Base-by-base conservation (phyloP, 2,888 invertebrate genomes). In the Antheraea yamamai region DNA sequence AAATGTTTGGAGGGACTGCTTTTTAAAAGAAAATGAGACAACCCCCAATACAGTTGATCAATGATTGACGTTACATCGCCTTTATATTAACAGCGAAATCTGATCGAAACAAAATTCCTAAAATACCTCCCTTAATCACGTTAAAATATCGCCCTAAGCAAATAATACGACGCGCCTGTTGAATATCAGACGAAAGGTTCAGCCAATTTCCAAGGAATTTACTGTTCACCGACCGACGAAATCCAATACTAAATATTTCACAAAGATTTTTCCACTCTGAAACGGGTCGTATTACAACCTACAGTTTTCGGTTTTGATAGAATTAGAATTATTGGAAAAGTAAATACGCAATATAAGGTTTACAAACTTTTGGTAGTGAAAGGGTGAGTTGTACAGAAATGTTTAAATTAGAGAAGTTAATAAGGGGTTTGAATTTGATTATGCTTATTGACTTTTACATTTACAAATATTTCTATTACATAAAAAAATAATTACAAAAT, bases 171-270 rank as follows among this genome's bases (percentile, higher is more conserved):
- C 70, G 39, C 70, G 70, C 70, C 39, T 70, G 70, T 70, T 39
- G 70, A 70, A 70, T 70, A 39, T 70, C 70, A 39, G 30, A n/a
- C 20, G 70, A 70, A 70, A 70, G 39, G 70, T 70, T 70, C 70
- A 70, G 70, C 70, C 70, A 70, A 70, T 70, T 70, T 70, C 39
- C 70, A 70, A 70, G 70, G 70, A 39, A 70, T 70, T 39, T 70
- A 35, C 39, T 39, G 70, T n/a, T 20, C 39, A 39, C 39, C 70
- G 70, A 70, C 70, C 70, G 70, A n/a, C 39, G 35, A 39, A 70
- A 70, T 70, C 70, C 39, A 39, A 70, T 70, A 66, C 70, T 18
- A 39, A 70, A 39, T 70, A 70, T 70, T 70, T 70, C 70, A 70
- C 39, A n/a, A 8, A 70, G 70, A 70, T 70, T 70, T 70, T 70